These are phyloP conservation scores for Macropus fuliginosus DNA, from an alignment of 2,797 vertebrate species.

Conservation along the genomic window DNA sequence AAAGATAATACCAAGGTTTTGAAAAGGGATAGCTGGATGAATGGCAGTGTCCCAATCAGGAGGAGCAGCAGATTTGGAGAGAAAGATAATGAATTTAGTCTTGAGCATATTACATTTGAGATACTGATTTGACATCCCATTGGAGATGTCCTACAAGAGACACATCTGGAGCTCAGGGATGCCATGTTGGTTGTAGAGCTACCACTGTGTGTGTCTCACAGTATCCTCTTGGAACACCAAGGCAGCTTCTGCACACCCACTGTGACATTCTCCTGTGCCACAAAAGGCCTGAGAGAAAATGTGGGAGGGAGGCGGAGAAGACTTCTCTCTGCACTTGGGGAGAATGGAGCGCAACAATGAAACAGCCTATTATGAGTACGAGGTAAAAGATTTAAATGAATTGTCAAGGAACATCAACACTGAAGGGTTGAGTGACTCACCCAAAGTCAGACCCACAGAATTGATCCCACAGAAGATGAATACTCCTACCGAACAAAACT, in stretches of 20 bases:
- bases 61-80: not conserved
- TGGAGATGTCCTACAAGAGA: not conserved
- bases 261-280: slow-evolving; percentile 18
- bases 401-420: slow-evolving; percentile 65
- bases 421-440: slow-evolving; percentile 60
- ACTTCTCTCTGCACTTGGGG: slow-evolving; percentile 9
- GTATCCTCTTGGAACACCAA: not conserved
- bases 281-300: not conserved
- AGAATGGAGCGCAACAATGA: not conserved
- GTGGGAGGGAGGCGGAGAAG: slow-evolving; percentile 69
- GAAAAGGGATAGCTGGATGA: not conserved
- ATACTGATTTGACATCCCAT: not conserved
- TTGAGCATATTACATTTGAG: not conserved
- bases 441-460: slow-evolving; percentile 74
- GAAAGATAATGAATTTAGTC: not conserved
- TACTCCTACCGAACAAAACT: slow-evolving; percentile 79
- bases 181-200: not conserved
- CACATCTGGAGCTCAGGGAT: not conserved
- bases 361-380: slow-evolving; percentile 52
- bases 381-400: slow-evolving; percentile 24
- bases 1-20: not conserved
- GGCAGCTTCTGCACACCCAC: not conserved
- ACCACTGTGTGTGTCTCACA: not conserved
- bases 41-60: not conserved
- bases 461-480: slow-evolving; percentile 74